A percentile compares a stretch with the other conserved stretches of the same genome.
These are phyloP conservation scores for Dreissena rostriformis DNA, from an alignment of 1,140 invertebrate species.

Conservation along the genomic window DNA sequence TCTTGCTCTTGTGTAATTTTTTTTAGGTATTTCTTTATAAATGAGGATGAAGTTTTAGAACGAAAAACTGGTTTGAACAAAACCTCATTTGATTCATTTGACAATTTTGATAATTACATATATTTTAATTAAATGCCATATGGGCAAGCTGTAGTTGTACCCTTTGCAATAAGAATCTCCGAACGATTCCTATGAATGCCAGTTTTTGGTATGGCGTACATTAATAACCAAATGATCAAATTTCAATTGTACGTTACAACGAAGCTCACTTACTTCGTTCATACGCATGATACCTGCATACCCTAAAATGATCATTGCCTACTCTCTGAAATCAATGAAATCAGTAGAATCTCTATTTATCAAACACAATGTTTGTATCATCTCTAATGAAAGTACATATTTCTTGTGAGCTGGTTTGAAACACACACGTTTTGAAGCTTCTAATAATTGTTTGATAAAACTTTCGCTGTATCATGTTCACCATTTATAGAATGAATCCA, in stretches of 20 bases:
- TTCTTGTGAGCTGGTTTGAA: slow-evolving; percentile 15
- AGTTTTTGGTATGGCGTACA: slow-evolving; percentile 45
- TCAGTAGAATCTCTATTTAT: slow-evolving; percentile 24
- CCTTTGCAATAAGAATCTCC: slow-evolving; percentile 54
- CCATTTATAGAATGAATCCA: slow-evolving; percentile 1
- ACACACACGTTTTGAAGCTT: slow-evolving; percentile 24
- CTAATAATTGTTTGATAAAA: slow-evolving; percentile 22
- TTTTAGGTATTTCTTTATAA: slow-evolving; percentile 53
- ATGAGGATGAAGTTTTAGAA: neutral
- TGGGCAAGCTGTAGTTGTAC: slow-evolving; percentile 42
- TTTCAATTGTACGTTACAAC: slow-evolving; percentile 43
- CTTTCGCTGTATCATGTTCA: slow-evolving; percentile 26
- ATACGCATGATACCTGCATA: slow-evolving; percentile 53
- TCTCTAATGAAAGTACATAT: neutral
- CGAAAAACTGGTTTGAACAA: slow-evolving; percentile 55
- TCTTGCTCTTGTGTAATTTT: slow-evolving; percentile 15
- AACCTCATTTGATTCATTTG: slow-evolving; percentile 44
- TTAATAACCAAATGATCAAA: slow-evolving; percentile 36
- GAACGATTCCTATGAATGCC: slow-evolving; percentile 51
- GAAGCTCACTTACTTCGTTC: slow-evolving; percentile 52
- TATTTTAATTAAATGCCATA: slow-evolving; percentile 31
- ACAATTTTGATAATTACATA: neutral
- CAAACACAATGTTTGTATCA: slow-evolving; percentile 14
- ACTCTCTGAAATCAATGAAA: slow-evolving; percentile 47
- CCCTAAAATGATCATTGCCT: slow-evolving; percentile 53